These are phyloP conservation scores for Philereme vetulata DNA, from an alignment of 2,888 invertebrate genomes.

Conservation along the genomic window DNA sequence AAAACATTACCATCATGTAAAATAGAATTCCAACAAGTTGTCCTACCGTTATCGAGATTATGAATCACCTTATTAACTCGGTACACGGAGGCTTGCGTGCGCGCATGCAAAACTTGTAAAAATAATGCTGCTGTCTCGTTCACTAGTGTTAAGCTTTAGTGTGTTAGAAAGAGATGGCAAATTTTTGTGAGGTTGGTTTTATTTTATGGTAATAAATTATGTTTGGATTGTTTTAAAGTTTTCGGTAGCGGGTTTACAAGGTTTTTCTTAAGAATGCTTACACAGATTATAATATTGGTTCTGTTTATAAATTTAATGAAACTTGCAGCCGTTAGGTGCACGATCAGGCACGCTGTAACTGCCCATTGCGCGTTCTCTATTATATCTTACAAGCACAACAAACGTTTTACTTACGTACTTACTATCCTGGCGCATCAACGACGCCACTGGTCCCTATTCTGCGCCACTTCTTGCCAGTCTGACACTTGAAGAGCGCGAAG, in stretches of 20 bases:
- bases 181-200: slow-evolving; percentile 28
- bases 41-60: slow-evolving; percentile 56
- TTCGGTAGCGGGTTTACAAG: slow-evolving; percentile 33
- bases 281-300: no score
- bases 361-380: no score
- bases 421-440: no score
- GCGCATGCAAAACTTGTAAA: slow-evolving; percentile 54
- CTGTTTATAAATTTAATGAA: no score
- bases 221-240: slow-evolving; percentile 44
- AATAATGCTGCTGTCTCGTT: slow-evolving; percentile 42
- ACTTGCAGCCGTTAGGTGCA: no score
- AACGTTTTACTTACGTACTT: no score
- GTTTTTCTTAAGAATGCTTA: slow-evolving; percentile 16
- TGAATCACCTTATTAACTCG: slow-evolving; percentile 63
- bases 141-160: slow-evolving; percentile 19
- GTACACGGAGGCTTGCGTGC: slow-evolving; percentile 51
- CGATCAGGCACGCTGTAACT: no score
- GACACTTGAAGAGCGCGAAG: no score
- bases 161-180: slow-evolving; percentile 37
- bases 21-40: slow-evolving; percentile 45
- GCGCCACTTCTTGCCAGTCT: no score
- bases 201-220: slow-evolving; percentile 45
- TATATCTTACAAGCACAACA: no score
- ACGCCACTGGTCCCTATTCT: no score
- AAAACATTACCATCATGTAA: slow-evolving; percentile 43